phyloP scores from a whole-genome alignment of 2,888 invertebrate species.

The Lapara coniferarum region DNA sequence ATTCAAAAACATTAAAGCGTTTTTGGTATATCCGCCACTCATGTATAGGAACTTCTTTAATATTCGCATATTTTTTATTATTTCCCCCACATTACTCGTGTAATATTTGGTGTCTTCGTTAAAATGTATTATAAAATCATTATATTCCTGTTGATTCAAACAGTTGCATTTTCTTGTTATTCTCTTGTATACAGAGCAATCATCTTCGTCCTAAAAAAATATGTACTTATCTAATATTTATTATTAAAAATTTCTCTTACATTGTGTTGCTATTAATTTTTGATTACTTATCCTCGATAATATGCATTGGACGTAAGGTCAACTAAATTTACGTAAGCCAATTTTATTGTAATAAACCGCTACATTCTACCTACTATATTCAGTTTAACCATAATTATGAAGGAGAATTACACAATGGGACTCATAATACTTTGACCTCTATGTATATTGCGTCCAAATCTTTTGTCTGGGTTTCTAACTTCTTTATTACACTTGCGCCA shows the following conservation, averaged over 20 bases:
- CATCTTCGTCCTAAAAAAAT: constrained; percentile 62
- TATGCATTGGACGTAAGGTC: not conserved
- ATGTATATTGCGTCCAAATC: constrained; percentile 53
- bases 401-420: no score
- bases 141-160: constrained; percentile 62
- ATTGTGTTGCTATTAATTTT: no score
- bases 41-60: constrained; percentile 74
- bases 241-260: not conserved
- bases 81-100: constrained; percentile 64
- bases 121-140: constrained; percentile 73
- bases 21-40: constrained; percentile 63
- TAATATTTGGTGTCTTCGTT: constrained; percentile 66
- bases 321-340: not conserved
- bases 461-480: constrained; percentile 55
- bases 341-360: not conserved
- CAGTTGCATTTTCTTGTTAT: constrained; percentile 71
- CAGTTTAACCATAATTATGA: no score
- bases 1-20: constrained; percentile 69
- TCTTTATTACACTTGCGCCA: constrained; percentile 42
- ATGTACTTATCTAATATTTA: not conserved
- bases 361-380: not conserved
- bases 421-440: constrained; percentile 44
- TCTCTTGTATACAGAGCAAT: constrained; percentile 70
- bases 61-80: constrained; percentile 72
- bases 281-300: no score